Conservation (phyloP, 2,113 vertebrate genomes). For the Amblyornis subalaris region DNA sequence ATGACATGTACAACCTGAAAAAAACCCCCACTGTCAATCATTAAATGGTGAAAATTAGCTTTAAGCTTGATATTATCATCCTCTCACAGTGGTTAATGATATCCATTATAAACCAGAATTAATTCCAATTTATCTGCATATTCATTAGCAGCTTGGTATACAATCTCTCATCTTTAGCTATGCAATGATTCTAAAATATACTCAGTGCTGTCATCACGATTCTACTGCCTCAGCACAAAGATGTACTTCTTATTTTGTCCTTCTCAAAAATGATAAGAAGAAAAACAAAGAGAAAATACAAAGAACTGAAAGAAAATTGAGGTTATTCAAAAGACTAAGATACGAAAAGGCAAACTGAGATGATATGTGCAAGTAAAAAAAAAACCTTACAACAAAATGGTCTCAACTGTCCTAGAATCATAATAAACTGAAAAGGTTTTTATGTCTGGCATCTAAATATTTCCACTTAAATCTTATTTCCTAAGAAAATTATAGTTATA, state of each 20-base stretch:
- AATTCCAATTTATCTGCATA: constrained; percentile 14
- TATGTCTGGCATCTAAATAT: not conserved
- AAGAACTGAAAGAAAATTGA: not conserved
- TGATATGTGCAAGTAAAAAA: not conserved
- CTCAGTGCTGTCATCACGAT: not conserved
- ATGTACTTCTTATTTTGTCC: not conserved
- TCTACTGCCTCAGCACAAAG: not conserved
- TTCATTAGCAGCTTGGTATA: constrained; percentile 1
- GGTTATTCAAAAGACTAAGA: not conserved
- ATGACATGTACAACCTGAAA: not conserved
- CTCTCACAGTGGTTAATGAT: not conserved
- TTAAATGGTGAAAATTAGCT: constrained; percentile 1
- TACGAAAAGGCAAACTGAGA: not conserved
- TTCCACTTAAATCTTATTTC: not conserved
- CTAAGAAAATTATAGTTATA: not conserved
- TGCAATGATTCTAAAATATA: not conserved
- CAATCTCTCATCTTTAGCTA: not conserved
- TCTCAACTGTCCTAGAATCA: not conserved
- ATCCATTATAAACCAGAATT: constrained; percentile 16
- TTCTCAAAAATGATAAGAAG: not conserved
- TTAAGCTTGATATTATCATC: not conserved
- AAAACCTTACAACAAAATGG: not conserved
- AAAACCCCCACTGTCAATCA: not conserved
- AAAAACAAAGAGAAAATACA: not conserved
- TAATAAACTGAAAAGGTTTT: not conserved